Conservation (phyloP, 2,888 invertebrate genomes). For the Dryococelus australis region DNA sequence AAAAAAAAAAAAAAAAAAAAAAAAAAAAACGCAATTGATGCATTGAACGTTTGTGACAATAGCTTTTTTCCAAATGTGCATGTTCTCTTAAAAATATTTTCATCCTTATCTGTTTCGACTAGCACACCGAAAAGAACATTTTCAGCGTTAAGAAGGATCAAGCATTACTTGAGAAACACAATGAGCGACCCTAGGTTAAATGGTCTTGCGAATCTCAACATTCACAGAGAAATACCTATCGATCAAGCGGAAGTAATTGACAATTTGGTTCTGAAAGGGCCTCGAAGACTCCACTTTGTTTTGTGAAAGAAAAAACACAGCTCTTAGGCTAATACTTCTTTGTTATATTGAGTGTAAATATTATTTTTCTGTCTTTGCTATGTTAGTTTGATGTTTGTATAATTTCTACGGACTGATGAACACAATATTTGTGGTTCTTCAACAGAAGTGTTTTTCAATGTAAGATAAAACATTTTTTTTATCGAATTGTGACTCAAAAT, state of each 20-base stretch:
- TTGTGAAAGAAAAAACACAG: neutral
- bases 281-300: neutral
- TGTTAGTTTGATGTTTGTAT: too few species aligned
- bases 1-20: too few species aligned
- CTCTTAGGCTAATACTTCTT: too few species aligned
- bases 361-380: too few species aligned
- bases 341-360: too few species aligned
- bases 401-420: too few species aligned
- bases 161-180: neutral
- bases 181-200: neutral
- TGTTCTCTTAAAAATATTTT: neutral
- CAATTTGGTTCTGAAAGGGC: neutral
- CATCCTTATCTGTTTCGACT: neutral
- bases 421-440: too few species aligned
- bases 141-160: neutral
- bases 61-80: neutral
- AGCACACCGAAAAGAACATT: neutral
- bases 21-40: conserved; percentile 13
- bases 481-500: too few species aligned
- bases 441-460: too few species aligned
- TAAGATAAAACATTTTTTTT: too few species aligned
- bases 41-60: neutral
- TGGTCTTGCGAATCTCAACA: neutral
- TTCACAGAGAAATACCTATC: conserved; percentile 12
- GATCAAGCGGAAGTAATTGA: neutral